Percentiles rank a stretch among this genome's conserved stretches.
These are phyloP conservation scores for Sanderia malayensis DNA, from an alignment of 30 jellyfish, hydroid and myxozoan genomes.

Conservation along the genomic window DNA sequence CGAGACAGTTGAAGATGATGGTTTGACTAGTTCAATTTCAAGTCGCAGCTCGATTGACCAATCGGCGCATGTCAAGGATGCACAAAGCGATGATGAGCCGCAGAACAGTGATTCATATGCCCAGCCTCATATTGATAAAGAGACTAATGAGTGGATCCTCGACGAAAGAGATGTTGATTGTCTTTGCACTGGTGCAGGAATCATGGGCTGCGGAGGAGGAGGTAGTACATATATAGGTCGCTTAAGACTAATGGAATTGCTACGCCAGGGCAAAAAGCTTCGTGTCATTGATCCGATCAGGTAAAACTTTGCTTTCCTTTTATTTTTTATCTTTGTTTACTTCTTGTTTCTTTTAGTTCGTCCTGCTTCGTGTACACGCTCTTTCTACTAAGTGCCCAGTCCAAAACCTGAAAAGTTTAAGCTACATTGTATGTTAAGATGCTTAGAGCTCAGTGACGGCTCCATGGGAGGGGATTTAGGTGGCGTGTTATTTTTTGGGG, in stretches of 20 bases:
- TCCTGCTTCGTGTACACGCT: no score
- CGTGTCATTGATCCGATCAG: constrained; percentile 53
- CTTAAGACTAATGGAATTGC: constrained; percentile 6
- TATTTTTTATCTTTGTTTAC: no score
- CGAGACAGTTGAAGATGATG: not conserved
- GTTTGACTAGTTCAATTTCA: no score
- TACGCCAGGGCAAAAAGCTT: constrained; percentile 38
- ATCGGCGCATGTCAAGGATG: not conserved
- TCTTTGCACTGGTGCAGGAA: constrained; percentile 64
- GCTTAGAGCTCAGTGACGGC: no score
- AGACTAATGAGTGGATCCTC: constrained; percentile 64
- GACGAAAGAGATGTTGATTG: constrained; percentile 54
- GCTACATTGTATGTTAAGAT: no score
- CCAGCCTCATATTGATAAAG: constrained; percentile 16
- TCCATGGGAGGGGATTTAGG: no score
- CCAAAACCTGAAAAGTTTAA: no score
- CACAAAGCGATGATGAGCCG: no score
- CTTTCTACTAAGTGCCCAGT: no score
- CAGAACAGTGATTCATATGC: not conserved
- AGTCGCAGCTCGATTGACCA: not conserved
- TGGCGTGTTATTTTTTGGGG: no score
- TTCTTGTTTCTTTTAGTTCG: no score
- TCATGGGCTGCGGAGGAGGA: constrained; percentile 83
- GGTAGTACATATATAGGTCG: constrained; percentile 73
- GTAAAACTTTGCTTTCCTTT: no score